Percentiles rank a stretch among this genome's conserved stretches.
These are phyloP conservation scores for Pteria penguin DNA, from an alignment of 2,888 invertebrate species.

Conservation along the genomic window DNA sequence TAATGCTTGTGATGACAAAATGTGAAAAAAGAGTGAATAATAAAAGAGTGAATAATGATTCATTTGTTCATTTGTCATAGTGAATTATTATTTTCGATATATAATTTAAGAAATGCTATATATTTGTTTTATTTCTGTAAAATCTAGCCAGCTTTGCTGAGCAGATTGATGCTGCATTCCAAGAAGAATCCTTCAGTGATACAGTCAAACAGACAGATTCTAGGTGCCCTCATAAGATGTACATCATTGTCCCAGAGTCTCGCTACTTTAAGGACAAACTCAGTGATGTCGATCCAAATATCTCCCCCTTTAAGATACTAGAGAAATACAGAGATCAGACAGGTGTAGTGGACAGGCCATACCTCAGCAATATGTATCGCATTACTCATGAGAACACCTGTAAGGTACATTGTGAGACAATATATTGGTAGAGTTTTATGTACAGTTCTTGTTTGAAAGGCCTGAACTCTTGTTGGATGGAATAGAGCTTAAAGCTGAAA, in stretches of 20 bases:
- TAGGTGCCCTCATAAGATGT: constrained; percentile 45
- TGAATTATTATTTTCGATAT: too few species aligned
- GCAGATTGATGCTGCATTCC: constrained; percentile 37
- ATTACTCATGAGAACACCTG: background rate
- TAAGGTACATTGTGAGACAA: too few species aligned
- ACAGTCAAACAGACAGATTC: background rate
- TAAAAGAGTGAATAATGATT: background rate
- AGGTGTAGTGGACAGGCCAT: background rate
- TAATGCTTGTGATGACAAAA: background rate
- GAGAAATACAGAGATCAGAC: background rate
- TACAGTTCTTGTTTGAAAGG: too few species aligned
- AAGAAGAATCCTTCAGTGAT: too few species aligned
- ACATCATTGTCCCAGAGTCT: constrained; percentile 38
- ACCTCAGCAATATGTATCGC: constrained; percentile 15
- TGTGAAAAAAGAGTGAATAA: background rate
- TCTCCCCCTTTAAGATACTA: background rate
- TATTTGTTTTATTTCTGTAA: background rate
- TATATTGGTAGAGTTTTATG: too few species aligned
- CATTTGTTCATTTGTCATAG: background rate
- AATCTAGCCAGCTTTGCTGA: constrained; percentile 29
- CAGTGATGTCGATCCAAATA: background rate
- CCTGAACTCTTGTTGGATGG: too few species aligned
- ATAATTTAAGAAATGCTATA: background rate
- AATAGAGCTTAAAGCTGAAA: too few species aligned
- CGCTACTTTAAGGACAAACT: constrained; percentile 26